Conservation (phyloP, 2,888 invertebrate species). For the Meta bourneti region DNA sequence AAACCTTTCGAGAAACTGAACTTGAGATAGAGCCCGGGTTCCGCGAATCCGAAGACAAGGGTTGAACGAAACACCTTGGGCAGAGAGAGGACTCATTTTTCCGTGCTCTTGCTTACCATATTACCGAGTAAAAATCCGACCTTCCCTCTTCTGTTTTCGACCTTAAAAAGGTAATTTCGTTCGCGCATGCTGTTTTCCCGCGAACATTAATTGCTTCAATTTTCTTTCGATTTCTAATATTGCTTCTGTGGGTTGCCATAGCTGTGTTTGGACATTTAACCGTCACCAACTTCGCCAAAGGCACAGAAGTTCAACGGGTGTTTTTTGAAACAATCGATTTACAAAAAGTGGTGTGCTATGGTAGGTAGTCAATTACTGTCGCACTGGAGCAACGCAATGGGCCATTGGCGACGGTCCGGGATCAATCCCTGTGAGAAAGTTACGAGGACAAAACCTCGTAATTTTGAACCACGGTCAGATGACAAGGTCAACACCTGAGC, state of each 20-base stretch:
- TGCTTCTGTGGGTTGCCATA: constrained; percentile 21
- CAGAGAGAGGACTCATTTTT: not conserved
- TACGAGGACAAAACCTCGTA: too few species aligned
- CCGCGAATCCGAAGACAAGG: constrained; percentile 9
- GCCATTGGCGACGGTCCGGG: too few species aligned
- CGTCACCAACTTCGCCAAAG: not conserved
- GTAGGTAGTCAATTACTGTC: too few species aligned
- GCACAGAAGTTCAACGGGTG: not conserved
- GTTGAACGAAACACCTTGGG: constrained; percentile 51
- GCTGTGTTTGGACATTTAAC: not conserved
- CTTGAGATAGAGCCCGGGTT: not conserved
- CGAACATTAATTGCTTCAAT: constrained; percentile 21
- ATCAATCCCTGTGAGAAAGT: too few species aligned
- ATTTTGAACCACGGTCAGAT: too few species aligned
- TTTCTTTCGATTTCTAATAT: constrained; percentile 8
- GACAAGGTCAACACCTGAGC: too few species aligned
- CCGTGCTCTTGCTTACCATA: not conserved
- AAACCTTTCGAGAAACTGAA: not conserved
- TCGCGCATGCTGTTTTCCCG: constrained; percentile 1
- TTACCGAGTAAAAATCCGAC: not conserved
- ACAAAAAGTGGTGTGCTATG: too few species aligned
- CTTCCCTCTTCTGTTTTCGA: constrained; percentile 3
- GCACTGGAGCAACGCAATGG: too few species aligned
- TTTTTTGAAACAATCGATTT: too few species aligned
- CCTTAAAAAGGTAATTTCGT: constrained; percentile 8